Base-by-base conservation (phyloP, 1,140 invertebrate species). In the Panagrolaimus sp. region DNA sequence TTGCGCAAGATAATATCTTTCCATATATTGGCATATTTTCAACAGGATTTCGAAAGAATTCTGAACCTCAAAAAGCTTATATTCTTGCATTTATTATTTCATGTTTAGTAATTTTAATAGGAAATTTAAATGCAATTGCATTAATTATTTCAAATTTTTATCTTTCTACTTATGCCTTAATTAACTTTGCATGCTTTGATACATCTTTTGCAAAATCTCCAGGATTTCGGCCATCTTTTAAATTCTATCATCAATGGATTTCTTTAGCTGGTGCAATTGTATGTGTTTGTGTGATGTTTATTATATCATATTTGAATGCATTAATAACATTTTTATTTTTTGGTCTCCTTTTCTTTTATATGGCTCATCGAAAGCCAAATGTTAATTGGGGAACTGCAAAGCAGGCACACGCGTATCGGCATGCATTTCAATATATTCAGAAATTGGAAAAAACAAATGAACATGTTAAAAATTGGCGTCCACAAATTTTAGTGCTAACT, bases 121-220 rank as follows among this genome's bases (percentile, higher is more conserved):
- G 85, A 66, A 89, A 93, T 78, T 83, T 97, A 48, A 93, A 97
- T 83, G 85, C 89, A 47, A 95, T 98, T 73, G 93, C 94, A 38
- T 92, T 93, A 9, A 85, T 97, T 64, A 96, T 98, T 72, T 96
- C 93, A 23, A 97, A 97, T 83, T 96, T 97, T 85, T 97, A 96
- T 85, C 85, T 98, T 76, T 93, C 92, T 72, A 92, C 93, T 11
- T 98, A 96, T 81, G 92, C 91, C 68, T 87, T 98, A 38, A 92
- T 96, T 71, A 97, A 57, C 85, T 96, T 93, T 72, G 86, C 87
- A 1, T 95, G 92, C 53, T 96, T 96, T 84, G 92, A 96, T 86
- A 93, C 85, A 88, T 74, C 71, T 14, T 53, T 73, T 27, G 65
- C 71, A 25, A 66, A 72, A 9, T 72, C 71, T 1, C 70, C 71